Percentiles rank a stretch among this genome's conserved stretches.
Conservation (phyloP, 2,797 vertebrate species). For the Heteromormyrus szaboi region DNA sequence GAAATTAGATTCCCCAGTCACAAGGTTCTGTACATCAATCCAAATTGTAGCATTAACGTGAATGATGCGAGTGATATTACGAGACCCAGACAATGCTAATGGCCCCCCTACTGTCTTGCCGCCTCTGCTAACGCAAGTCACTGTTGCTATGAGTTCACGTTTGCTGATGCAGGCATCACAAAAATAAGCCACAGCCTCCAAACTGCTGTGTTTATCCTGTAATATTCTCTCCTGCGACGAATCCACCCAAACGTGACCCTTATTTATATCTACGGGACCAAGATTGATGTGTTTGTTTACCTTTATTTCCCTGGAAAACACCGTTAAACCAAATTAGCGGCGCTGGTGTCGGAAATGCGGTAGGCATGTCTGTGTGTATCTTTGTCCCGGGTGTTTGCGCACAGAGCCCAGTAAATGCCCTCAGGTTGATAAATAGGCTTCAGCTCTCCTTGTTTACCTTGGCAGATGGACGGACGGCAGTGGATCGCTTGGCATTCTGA, state of each 20-base stretch:
- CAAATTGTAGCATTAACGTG: neutral
- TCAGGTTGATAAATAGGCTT: conserved; percentile 30
- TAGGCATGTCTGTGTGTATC: conserved; percentile 12
- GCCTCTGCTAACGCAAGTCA: neutral
- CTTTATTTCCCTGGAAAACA: neutral
- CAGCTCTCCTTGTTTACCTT: conserved; percentile 41
- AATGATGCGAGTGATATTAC: neutral
- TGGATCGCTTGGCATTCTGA: conserved; percentile 10
- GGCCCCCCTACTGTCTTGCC: neutral
- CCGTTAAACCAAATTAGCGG: conserved; percentile 8
- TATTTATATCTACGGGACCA: neutral
- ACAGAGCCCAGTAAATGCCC: conserved; percentile 37
- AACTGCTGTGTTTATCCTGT: neutral
- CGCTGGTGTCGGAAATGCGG: neutral
- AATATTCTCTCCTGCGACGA: neutral
- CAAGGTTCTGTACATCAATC: neutral
- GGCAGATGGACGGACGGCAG: conserved; percentile 38
- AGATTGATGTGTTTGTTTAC: conserved; percentile 10
- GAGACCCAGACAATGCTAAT: neutral
- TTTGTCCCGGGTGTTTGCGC: conserved; percentile 39
- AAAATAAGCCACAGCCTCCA: neutral
- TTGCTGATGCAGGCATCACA: neutral
- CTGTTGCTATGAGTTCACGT: neutral
- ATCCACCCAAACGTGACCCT: neutral
- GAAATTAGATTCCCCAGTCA: neutral